A percentile compares a stretch with the other conserved stretches of the same genome.
Conservation (phyloP, 2,888 invertebrate species). For the Dicranocentrus wangi region DNA sequence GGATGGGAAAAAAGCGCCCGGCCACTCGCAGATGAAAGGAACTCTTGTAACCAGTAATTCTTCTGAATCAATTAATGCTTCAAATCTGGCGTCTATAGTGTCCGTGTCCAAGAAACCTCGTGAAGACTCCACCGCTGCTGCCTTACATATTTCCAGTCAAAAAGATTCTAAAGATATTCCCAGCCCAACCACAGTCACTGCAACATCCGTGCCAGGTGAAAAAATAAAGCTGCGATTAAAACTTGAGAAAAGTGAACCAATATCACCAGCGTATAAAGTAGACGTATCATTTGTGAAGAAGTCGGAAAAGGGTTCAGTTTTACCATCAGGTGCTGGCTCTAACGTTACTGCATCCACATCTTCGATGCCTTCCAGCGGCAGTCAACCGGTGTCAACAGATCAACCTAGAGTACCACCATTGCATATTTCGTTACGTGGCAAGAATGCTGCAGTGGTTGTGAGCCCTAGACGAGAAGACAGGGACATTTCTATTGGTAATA, state of each 20-base stretch:
- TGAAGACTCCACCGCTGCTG: constrained; percentile 53
- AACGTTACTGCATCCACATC: too few relatives aligned
- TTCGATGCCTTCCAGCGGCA: background rate
- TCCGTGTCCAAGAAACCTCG: constrained; percentile 48
- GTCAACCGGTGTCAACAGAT: constrained; percentile 75
- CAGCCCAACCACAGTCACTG: constrained; percentile 52
- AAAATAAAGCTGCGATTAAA: constrained; percentile 89
- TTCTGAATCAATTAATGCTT: background rate
- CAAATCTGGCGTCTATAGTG: constrained; percentile 7
- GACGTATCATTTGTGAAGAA: constrained; percentile 84
- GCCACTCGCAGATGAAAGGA: too few relatives aligned
- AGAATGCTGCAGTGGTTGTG: constrained; percentile 87
- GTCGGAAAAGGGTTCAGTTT: constrained; percentile 68
- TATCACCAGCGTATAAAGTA: constrained; percentile 86
- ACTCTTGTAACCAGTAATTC: background rate
- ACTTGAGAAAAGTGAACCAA: constrained; percentile 86
- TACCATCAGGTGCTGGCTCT: too few relatives aligned
- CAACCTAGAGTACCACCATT: constrained; percentile 90
- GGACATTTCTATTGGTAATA: constrained; percentile 28
- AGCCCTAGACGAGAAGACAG: constrained; percentile 75
- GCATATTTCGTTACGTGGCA: constrained; percentile 88
- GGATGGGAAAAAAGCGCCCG: constrained; percentile 15
- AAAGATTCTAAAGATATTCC: constrained; percentile 48
- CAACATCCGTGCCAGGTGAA: constrained; percentile 74
- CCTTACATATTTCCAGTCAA: constrained; percentile 40